Percentiles rank a stretch among this genome's conserved stretches.
These are phyloP conservation scores for Epinephelus moara DNA, from an alignment of 2,113 vertebrate species.

Conservation along the genomic window DNA sequence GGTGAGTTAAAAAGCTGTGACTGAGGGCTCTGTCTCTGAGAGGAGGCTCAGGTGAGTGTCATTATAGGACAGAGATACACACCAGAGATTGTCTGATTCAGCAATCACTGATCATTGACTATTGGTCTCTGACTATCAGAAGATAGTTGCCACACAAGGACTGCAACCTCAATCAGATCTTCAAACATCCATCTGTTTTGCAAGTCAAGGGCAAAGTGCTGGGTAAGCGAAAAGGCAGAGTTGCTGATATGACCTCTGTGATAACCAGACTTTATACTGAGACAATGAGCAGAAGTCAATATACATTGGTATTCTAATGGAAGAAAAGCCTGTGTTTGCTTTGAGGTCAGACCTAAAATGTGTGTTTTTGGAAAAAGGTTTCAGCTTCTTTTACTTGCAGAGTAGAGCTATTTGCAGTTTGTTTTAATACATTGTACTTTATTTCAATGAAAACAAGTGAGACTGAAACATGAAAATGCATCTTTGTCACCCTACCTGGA, in stretches of 20 bases:
- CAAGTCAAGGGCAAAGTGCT: conserved; percentile 27
- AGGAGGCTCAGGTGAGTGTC: too few species aligned
- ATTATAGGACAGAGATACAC: conserved; percentile 1
- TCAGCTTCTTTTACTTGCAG: background rate
- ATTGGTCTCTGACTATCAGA: conserved; percentile 45
- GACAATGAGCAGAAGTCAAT: conserved; percentile 22
- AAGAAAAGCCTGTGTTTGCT: conserved; percentile 3
- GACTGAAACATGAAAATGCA: background rate
- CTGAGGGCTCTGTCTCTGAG: background rate
- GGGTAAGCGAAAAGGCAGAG: conserved; percentile 17
- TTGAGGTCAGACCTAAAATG: background rate
- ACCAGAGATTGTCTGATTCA: conserved; percentile 18
- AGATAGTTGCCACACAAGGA: conserved; percentile 16
- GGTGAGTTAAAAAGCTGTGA: too few species aligned
- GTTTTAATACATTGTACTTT: background rate
- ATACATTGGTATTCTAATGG: background rate
- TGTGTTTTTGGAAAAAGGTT: background rate
- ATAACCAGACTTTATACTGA: conserved; percentile 38
- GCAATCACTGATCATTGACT: conserved; percentile 55
- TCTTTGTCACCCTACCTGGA: background rate
- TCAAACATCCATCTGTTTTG: background rate
- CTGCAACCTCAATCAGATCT: conserved; percentile 4
- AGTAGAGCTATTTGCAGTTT: background rate
- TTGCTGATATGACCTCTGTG: background rate
- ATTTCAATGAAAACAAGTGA: background rate